Evolutionary conservation across 2,888 invertebrate species (phyloP).

Genomic region (Caenorhabditis panamensis): DNA sequence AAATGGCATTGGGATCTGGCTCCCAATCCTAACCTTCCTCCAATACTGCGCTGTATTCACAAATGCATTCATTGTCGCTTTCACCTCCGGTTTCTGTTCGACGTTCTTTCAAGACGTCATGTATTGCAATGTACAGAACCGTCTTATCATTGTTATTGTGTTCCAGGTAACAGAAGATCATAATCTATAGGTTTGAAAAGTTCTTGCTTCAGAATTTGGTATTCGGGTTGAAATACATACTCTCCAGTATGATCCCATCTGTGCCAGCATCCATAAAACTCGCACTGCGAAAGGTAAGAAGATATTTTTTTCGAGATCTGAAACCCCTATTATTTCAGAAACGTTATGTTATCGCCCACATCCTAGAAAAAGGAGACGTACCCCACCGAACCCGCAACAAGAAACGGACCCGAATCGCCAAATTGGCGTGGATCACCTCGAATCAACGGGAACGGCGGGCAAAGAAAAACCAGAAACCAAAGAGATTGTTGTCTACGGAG

Average conservation of each 20-base stretch:
- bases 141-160: slow-evolving; percentile 69
- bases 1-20: slow-evolving; percentile 82
- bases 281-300: slow-evolving; percentile 62
- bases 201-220: slow-evolving; percentile 65
- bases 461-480: slow-evolving; percentile 13
- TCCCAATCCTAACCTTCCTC: slow-evolving; percentile 82
- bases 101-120: slow-evolving; percentile 60
- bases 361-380: slow-evolving; percentile 69
- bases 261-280: slow-evolving; percentile 64
- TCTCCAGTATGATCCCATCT: slow-evolving; percentile 68
- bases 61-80: slow-evolving; percentile 82
- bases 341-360: slow-evolving; percentile 64
- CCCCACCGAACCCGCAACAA: slow-evolving; percentile 55
- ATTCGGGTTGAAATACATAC: slow-evolving; percentile 66
- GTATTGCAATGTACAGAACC: slow-evolving; percentile 66
- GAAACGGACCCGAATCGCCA: slow-evolving; percentile 59
- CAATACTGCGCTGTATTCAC: slow-evolving; percentile 83
- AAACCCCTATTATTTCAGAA: slow-evolving; percentile 63
- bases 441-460: slow-evolving; percentile 29
- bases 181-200: not conserved
- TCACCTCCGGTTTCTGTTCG: slow-evolving; percentile 79
- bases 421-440: slow-evolving; percentile 67
- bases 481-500: slow-evolving; percentile 6
- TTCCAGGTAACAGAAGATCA: slow-evolving; percentile 66
- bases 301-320: not conserved